phyloP scores from a whole-genome alignment of 2,888 invertebrate genomes.

The Ochropleura plecta region DNA sequence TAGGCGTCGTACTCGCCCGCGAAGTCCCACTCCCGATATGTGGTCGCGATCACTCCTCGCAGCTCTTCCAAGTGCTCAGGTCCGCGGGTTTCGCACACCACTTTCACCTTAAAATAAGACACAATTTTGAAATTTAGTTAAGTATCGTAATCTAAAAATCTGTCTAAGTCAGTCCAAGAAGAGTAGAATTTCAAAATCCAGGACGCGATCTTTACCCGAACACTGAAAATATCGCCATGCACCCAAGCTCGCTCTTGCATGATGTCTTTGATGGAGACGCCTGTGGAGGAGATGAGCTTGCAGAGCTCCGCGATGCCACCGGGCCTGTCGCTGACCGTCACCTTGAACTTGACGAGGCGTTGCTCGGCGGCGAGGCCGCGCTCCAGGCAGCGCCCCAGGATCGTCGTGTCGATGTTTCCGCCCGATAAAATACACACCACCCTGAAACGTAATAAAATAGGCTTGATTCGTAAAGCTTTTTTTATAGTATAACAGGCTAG shows the following conservation, averaged over 20 bases:
- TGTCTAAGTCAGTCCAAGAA: background rate
- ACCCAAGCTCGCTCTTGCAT: constrained; percentile 99
- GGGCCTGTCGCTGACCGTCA: constrained; percentile 95
- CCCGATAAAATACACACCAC: constrained; percentile 96
- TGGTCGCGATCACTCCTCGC: constrained; percentile 76
- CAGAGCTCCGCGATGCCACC: constrained; percentile 97
- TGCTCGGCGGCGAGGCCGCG: constrained; percentile 97
- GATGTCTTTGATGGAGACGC: constrained; percentile 98
- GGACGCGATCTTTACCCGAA: constrained; percentile 76
- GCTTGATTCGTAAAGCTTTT: background rate
- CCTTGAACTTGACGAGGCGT: constrained; percentile 90
- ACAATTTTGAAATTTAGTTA: background rate
- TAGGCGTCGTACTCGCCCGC: constrained; percentile 73
- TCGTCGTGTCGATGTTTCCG: constrained; percentile 98
- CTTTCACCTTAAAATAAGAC: constrained; percentile 92
- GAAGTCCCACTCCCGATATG: constrained; percentile 92
- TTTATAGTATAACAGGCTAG: background rate
- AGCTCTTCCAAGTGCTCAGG: constrained; percentile 92
- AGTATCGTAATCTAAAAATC: background rate
- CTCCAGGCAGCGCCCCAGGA: constrained; percentile 96
- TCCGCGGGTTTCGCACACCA: constrained; percentile 97
- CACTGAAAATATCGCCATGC: constrained; percentile 95
- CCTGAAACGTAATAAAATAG: constrained; percentile 82
- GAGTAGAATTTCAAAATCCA: background rate
- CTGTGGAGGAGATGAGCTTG: constrained; percentile 93